Base-by-base conservation (phyloP, 1,140 invertebrate species). In the Hycleus cichorii region DNA sequence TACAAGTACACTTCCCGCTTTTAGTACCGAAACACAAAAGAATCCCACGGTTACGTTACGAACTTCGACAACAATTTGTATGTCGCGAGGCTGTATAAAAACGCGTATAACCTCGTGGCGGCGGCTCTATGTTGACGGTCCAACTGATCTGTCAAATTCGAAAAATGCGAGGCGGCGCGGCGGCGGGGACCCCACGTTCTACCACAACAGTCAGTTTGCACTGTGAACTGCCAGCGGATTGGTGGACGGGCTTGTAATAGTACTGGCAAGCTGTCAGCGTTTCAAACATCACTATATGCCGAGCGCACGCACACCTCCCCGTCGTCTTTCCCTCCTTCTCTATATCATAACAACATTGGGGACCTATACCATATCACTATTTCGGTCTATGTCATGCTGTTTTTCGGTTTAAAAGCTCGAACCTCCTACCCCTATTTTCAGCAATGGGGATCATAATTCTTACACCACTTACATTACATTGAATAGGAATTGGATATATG, bases 221-320 rank as follows among this genome's bases (percentile, higher is more conserved):
- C 63, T 57, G 66, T 60, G 57, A 64, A 67, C 70, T 67, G 64
- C 32, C 60, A 58, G 64, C 66, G 66, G 67, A 72, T 71, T 71
- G 70, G 71, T 70, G 62, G 65, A 68, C 63, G 61, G 57, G 62
- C 62, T 66, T 67, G 69, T 71, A 72, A 71, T 70, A 71, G 68
- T 68, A 67, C 72, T 71, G 70, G 65, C 66, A 71, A 69, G 64
- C 72, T 74, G 72, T 74, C 72, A 74, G 72, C 72, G 69, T 72
- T 73, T 72, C 72, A 71, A 72, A 73, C 70, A 72, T 74, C 71
- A 72, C 71, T 66, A 64, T 65, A 66, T 57, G 53, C 57, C 58
- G 63, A 57, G 67, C 70, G 70, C 69, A 71, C 70, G 69, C 71
- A 69, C 62, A 64, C 9, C 59, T 61, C 58, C 60, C 61, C 59